Evolutionary conservation across 2,888 invertebrate genomes (phyloP).

Genomic region (Drosophila lacicola): DNA sequence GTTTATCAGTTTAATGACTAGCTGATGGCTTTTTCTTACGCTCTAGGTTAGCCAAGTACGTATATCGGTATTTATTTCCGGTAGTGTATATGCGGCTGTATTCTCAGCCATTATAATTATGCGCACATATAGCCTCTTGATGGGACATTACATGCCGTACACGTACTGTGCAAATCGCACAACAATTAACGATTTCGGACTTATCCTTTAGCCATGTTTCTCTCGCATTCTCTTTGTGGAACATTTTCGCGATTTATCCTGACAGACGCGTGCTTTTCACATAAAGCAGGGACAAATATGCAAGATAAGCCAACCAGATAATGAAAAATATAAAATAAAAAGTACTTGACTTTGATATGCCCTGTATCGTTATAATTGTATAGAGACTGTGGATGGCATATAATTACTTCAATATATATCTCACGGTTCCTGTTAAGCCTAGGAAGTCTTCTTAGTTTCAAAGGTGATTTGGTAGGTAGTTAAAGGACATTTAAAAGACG

Average conservation of each 20-base stretch:
- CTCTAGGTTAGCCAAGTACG: background rate
- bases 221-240: conserved; percentile 2
- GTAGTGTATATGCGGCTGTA: background rate
- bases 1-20: conserved; percentile 32
- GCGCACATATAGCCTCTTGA: background rate
- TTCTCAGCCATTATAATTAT: conserved; percentile 20
- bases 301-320: conserved; percentile 16
- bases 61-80: conserved; percentile 23
- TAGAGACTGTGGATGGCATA: no score
- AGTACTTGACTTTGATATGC: background rate
- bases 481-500: no score
- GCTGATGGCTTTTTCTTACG: conserved; percentile 16
- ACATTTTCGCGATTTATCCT: conserved; percentile 23
- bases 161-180: conserved; percentile 62
- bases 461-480: no score
- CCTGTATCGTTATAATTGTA: background rate
- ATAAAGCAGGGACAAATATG: conserved; percentile 21
- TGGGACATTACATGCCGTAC: conserved; percentile 29
- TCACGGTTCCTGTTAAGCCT: no score
- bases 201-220: conserved; percentile 30
- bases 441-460: no score
- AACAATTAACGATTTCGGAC: conserved; percentile 65
- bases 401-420: no score
- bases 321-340: background rate
- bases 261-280: conserved; percentile 8